Conservation (phyloP, 2,113 vertebrate genomes). For the Poeciliopsis occidentalis region DNA sequence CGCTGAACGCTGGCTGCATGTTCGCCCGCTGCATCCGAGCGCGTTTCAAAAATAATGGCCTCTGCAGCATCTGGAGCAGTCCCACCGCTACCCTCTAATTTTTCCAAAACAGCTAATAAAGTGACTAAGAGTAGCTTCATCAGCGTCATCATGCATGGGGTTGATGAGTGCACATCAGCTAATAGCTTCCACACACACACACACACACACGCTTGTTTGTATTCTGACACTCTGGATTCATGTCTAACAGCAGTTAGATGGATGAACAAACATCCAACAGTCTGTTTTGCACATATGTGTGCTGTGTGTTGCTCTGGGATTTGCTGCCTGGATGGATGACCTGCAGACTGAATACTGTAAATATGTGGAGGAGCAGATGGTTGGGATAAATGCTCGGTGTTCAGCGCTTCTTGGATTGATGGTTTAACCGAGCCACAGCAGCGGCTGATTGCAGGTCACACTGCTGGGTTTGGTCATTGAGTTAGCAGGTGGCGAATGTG, state of each 20-base stretch:
- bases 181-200: constrained; percentile 28
- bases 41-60: constrained; percentile 14
- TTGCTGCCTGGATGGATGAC: constrained; percentile 10
- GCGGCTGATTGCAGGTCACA: background rate
- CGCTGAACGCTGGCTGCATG: constrained; percentile 3
- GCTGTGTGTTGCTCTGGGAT: constrained; percentile 19
- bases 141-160: constrained; percentile 25
- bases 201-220: constrained; percentile 9
- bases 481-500: background rate
- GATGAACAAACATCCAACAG: constrained; percentile 25
- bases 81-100: constrained; percentile 2
- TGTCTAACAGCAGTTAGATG: constrained; percentile 16
- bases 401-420: constrained; percentile 13
- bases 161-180: constrained; percentile 35
- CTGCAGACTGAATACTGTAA: constrained; percentile 8
- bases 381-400: constrained; percentile 13
- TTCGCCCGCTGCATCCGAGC: constrained; percentile 18
- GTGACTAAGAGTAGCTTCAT: constrained; percentile 56
- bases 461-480: background rate
- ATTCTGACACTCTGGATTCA: constrained; percentile 13
- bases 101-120: constrained; percentile 30
- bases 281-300: constrained; percentile 5
- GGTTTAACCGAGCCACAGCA: constrained; percentile 11
- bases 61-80: constrained; percentile 51
- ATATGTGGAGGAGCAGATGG: constrained; percentile 19